phyloP scores from a whole-genome alignment of 2,113 vertebrate species.

The Bostrychus sinensis region DNA sequence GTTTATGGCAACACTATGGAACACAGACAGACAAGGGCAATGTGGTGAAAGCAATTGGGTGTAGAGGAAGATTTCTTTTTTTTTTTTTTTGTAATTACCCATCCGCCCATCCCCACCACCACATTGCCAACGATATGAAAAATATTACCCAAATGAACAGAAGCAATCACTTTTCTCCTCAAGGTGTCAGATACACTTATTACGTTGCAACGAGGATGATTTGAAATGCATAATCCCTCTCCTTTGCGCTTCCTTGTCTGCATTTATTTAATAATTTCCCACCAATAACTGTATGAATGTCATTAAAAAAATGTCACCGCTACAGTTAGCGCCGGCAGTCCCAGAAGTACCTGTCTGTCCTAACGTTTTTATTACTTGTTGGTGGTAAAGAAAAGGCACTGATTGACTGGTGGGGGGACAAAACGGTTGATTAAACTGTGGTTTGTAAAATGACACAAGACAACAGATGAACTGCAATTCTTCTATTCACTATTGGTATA shows the following conservation, averaged over 20 bases:
- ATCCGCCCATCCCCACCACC: neutral
- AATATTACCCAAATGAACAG: constrained; percentile 59
- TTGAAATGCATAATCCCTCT: constrained; percentile 63
- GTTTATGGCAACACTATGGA: neutral
- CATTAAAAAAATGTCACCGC: constrained; percentile 47
- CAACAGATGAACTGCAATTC: constrained; percentile 16
- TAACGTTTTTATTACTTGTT: constrained; percentile 22
- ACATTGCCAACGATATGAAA: constrained; percentile 33
- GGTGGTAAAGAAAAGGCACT: constrained; percentile 11
- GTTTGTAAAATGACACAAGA: constrained; percentile 37
- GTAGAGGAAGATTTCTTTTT: constrained; percentile 21
- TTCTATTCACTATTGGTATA: neutral
- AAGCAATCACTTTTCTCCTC: constrained; percentile 69
- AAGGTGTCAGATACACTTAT: constrained; percentile 67
- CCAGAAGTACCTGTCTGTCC: constrained; percentile 14
- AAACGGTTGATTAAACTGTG: constrained; percentile 27
- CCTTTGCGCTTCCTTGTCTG: constrained; percentile 27
- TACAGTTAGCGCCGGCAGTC: constrained; percentile 24
- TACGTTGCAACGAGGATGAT: constrained; percentile 37
- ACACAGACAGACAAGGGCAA: constrained; percentile 26
- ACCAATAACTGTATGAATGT: constrained; percentile 58
- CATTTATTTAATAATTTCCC: constrained; percentile 52
- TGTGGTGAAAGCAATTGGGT: constrained; percentile 26
- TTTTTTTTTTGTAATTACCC: constrained; percentile 54
- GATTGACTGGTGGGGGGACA: constrained; percentile 26